A percentile compares a stretch with the other conserved stretches of the same genome.
phyloP scores from a whole-genome alignment of 2,797 vertebrate genomes.

The Xenopus petersii region DNA sequence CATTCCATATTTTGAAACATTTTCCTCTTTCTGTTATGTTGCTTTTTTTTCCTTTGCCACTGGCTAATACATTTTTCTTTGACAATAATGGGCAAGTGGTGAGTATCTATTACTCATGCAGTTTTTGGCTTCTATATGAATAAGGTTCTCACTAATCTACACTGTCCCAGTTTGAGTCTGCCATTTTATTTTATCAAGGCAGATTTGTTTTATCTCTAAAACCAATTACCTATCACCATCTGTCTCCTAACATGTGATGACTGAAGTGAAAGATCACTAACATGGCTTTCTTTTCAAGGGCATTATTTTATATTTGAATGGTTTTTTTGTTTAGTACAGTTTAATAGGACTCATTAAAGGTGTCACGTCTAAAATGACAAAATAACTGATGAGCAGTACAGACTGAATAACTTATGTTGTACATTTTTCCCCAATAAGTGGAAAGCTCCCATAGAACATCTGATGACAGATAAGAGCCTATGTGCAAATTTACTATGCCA shows the following conservation, averaged over 20 bases:
- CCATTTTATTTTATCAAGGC: conserved; percentile 18
- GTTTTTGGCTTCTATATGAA: conserved; percentile 18
- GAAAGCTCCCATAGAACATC: background rate
- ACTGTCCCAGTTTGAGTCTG: conserved; percentile 27
- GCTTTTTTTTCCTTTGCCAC: too few relatives aligned
- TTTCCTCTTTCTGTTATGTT: background rate
- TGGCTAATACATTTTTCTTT: background rate
- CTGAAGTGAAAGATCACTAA: conserved; percentile 11
- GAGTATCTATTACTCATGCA: conserved; percentile 19
- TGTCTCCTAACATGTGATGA: conserved; percentile 19
- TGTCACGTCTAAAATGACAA: background rate
- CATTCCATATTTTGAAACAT: background rate
- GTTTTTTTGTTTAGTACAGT: background rate
- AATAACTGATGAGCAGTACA: background rate
- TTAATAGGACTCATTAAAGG: background rate
- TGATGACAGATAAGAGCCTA: too few relatives aligned
- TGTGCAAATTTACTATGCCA: too few relatives aligned
- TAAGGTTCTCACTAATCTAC: conserved; percentile 27
- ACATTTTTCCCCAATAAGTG: background rate
- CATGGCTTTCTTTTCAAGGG: conserved; percentile 10
- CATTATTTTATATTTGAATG: background rate
- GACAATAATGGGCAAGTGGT: conserved; percentile 20
- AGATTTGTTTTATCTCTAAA: conserved; percentile 36
- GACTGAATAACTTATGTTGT: background rate
- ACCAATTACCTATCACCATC: conserved; percentile 31